These are phyloP conservation scores for Uropsilus gracilis DNA, from an alignment of 2,113 vertebrate genomes.

Conservation along the genomic window DNA sequence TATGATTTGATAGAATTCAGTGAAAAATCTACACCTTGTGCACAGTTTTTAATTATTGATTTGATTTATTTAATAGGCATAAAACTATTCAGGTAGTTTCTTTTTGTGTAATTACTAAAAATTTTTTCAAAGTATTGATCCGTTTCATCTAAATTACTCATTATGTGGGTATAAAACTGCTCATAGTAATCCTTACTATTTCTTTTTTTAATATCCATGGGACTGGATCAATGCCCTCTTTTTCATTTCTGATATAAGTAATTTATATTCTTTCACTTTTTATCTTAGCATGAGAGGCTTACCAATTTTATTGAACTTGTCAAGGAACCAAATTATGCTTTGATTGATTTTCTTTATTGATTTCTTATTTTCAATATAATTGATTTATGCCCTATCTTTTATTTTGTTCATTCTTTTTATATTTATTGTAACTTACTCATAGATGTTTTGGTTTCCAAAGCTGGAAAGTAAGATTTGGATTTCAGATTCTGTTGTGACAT, in stretches of 20 bases:
- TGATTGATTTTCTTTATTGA: not conserved
- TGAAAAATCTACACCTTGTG: not conserved
- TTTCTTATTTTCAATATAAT: not conserved
- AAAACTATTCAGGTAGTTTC: not conserved
- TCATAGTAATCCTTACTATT: not conserved
- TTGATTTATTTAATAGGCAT: not conserved
- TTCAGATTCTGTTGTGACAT: not conserved
- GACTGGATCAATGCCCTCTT: not conserved
- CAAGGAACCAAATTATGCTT: not conserved
- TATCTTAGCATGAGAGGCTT: not conserved
- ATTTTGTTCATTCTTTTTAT: not conserved
- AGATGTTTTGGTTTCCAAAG: not conserved
- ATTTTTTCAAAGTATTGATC: not conserved
- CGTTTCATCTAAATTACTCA: not conserved
- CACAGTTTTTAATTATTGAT: not conserved
- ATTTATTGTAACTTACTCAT: not conserved
- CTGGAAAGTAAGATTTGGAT: not conserved
- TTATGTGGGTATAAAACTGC: not conserved
- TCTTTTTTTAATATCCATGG: not conserved
- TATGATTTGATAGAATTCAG: not conserved
- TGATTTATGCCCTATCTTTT: not conserved
- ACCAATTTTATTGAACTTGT: not conserved
- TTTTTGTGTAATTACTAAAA: not conserved
- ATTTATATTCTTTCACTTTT: not conserved
- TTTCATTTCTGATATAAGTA: not conserved